Percentiles rank a stretch among this genome's conserved stretches.
These are phyloP conservation scores for Oscheius myriophilus DNA, from an alignment of 2,888 invertebrate species.

Conservation along the genomic window DNA sequence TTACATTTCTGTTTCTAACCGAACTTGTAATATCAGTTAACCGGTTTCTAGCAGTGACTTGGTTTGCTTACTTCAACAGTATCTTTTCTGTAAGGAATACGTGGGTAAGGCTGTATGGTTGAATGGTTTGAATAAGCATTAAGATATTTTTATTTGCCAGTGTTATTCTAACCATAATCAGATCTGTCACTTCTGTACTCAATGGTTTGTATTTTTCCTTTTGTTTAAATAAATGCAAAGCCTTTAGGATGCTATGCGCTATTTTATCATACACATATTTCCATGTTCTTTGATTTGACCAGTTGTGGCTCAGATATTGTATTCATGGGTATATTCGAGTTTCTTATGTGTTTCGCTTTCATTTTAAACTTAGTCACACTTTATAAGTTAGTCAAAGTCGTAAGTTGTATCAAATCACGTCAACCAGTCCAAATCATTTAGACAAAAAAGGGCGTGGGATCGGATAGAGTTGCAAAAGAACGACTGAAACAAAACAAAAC, in stretches of 20 bases:
- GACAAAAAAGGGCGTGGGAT: constrained; percentile 12
- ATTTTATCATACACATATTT: background rate
- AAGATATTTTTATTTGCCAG: background rate
- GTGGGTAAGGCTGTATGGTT: no score
- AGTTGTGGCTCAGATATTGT: constrained; percentile 7
- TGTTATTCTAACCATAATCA: background rate
- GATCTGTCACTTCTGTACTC: constrained; percentile 2
- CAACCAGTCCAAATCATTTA: background rate
- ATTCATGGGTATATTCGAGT: constrained; percentile 2
- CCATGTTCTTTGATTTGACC: constrained; percentile 9
- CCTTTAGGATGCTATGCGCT: constrained; percentile 7
- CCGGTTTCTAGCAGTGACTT: constrained; percentile 12
- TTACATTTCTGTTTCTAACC: constrained; percentile 13
- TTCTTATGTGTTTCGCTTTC: constrained; percentile 13
- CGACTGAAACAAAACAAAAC: constrained; percentile 17
- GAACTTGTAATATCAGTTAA: constrained; percentile 14
- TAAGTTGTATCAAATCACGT: background rate
- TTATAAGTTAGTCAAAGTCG: constrained; percentile 9
- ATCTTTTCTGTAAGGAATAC: constrained; percentile 14
- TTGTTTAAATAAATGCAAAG: background rate
- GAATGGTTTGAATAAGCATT: background rate
- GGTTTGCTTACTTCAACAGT: background rate
- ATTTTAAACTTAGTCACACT: constrained; percentile 14
- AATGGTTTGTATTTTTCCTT: no score
- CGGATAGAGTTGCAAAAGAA: constrained; percentile 6